phyloP scores from a whole-genome alignment of 2,797 vertebrate genomes.

The Hyperoplus immaculatus region DNA sequence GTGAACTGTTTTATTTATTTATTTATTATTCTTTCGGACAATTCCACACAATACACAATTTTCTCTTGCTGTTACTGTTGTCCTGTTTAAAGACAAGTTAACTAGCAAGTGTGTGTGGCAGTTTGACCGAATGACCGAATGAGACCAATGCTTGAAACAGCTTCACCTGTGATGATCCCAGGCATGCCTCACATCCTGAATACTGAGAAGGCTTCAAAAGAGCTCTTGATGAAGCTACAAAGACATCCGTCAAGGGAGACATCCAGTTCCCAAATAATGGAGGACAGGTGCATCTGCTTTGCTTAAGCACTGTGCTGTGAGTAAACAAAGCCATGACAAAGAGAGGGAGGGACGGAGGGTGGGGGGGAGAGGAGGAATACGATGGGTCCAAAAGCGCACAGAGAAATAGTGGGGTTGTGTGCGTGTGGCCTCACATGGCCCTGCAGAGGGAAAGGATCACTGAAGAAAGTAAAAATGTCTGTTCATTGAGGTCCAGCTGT shows the following conservation, averaged over 20 bases:
- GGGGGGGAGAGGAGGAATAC: slow-evolving; percentile 24
- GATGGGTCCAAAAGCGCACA: slow-evolving; percentile 2
- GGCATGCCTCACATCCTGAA: slow-evolving; percentile 51
- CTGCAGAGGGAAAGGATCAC: too few relatives aligned
- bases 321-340: slow-evolving; percentile 69
- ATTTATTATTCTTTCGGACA: too few relatives aligned
- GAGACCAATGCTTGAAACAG: slow-evolving; percentile 46
- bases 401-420: slow-evolving; percentile 23
- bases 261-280: slow-evolving; percentile 63
- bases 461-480: slow-evolving; percentile 26
- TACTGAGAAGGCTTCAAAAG: slow-evolving; percentile 70
- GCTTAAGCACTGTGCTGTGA: slow-evolving; percentile 29
- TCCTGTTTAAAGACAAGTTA: slow-evolving; percentile 54
- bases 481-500: slow-evolving; percentile 43
- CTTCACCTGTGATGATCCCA: slow-evolving; percentile 61
- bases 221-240: slow-evolving; percentile 70
- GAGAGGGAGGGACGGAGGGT: slow-evolving; percentile 46
- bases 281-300: slow-evolving; percentile 69
- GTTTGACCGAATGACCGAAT: slow-evolving; percentile 76
- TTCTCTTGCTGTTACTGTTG: too few relatives aligned
- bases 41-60: too few relatives aligned
- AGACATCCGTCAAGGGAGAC: slow-evolving; percentile 56
- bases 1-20: slow-evolving; percentile 16
- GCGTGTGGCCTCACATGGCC: slow-evolving; percentile 29
- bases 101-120: slow-evolving; percentile 60